Evolutionary conservation across 2,797 vertebrate genomes (phyloP).

Genomic region (Dromococcyx pavoninus): DNA sequence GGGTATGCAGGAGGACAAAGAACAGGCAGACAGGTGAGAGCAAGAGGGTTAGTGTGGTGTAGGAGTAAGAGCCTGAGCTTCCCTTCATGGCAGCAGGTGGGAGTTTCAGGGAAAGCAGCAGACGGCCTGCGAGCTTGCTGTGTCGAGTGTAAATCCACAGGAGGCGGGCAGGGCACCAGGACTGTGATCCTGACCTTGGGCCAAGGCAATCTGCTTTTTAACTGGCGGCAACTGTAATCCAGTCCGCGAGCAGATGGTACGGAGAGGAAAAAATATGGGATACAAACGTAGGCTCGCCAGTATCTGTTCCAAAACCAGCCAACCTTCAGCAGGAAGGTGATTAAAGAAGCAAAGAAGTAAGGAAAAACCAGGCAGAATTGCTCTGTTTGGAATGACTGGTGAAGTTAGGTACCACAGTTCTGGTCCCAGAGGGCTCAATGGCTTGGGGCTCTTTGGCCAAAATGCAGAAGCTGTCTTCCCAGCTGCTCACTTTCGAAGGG

Average conservation of each 20-base stretch:
- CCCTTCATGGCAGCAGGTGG: background rate
- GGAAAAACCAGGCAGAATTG: background rate
- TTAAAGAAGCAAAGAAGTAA: conserved; percentile 24
- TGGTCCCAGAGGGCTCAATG: background rate
- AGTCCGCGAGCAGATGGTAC: conserved; percentile 72
- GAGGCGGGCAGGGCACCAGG: conserved; percentile 9
- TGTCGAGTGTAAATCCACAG: background rate
- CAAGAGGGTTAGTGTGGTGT: background rate
- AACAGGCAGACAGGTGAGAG: background rate
- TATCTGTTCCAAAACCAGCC: conserved; percentile 52
- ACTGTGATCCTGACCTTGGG: conserved; percentile 61
- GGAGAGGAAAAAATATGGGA: conserved; percentile 29
- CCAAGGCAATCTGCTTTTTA: conserved; percentile 75
- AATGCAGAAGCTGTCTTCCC: background rate
- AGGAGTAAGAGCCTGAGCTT: background rate
- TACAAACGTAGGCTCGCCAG: conserved; percentile 39
- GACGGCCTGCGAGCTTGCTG: background rate
- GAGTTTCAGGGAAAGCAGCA: conserved; percentile 2
- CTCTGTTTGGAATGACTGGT: background rate
- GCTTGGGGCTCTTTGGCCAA: background rate
- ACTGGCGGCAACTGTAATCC: conserved; percentile 70
- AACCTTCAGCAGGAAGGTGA: conserved; percentile 55
- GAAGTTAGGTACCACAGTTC: background rate
- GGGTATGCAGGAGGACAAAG: background rate
- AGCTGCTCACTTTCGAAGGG: background rate